Conservation (phyloP, 2,797 vertebrate genomes). For the Gorsachius magnificus region DNA sequence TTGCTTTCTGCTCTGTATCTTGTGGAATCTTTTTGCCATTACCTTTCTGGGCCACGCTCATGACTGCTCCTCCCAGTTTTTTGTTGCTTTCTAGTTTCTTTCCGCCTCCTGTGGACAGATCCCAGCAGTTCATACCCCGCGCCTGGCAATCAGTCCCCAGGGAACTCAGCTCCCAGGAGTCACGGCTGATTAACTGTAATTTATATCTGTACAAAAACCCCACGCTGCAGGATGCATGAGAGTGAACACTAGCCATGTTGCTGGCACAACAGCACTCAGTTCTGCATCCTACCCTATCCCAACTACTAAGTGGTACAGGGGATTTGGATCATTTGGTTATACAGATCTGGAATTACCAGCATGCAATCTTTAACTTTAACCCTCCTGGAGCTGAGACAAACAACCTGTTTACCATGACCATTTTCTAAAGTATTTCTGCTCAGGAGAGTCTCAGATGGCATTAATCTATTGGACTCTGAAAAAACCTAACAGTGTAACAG, state of each 20-base stretch:
- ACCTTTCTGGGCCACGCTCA: background rate
- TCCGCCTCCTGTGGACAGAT: background rate
- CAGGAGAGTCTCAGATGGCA: background rate
- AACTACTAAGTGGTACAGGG: background rate
- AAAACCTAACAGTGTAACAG: background rate
- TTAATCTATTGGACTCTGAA: background rate
- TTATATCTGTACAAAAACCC: background rate
- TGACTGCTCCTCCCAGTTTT: background rate
- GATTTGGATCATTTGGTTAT: background rate
- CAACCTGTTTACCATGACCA: background rate
- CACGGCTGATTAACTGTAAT: background rate
- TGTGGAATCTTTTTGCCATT: background rate
- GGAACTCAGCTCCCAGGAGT: background rate
- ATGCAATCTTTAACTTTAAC: background rate
- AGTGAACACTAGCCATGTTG: background rate
- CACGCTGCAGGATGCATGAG: too few relatives aligned
- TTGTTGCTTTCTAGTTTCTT: background rate
- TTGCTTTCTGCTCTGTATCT: background rate
- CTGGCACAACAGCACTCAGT: background rate
- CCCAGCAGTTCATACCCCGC: background rate
- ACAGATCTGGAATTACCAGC: background rate
- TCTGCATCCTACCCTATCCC: background rate
- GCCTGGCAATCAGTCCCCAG: background rate
- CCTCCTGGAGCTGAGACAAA: background rate
- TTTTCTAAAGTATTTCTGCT: background rate